Evolutionary conservation across 2,797 vertebrate species (phyloP).

Genomic region (Liasis olivaceus): DNA sequence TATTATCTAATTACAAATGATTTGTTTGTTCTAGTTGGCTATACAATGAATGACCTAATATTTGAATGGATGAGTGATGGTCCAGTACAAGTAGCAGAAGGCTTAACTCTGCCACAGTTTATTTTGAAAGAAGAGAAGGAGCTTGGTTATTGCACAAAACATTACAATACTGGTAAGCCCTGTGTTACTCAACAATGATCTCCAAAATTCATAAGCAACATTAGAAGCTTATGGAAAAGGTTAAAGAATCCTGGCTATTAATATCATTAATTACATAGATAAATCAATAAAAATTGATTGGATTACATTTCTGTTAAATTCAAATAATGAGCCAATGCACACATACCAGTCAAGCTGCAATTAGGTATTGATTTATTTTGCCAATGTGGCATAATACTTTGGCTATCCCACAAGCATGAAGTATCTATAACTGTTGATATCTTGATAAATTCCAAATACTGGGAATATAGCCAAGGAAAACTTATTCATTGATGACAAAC

Average conservation of each 20-base stretch:
- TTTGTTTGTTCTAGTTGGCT: constrained; percentile 85
- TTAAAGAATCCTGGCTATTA: not conserved
- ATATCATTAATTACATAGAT: not conserved
- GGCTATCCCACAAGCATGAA: not conserved
- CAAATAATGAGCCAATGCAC: not conserved
- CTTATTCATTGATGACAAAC: not conserved
- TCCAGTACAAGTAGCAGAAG: constrained; percentile 95
- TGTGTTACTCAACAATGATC: not conserved
- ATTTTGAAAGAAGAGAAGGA: constrained; percentile 96
- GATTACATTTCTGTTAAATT: not conserved
- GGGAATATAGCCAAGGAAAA: not conserved
- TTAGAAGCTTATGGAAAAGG: not conserved
- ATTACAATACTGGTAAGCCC: constrained; percentile 94
- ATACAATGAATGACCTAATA: constrained; percentile 98
- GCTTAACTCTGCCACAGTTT: constrained; percentile 95
- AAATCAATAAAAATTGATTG: not conserved
- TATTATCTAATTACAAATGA: constrained; percentile 48
- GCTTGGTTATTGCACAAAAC: constrained; percentile 96
- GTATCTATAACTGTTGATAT: not conserved
- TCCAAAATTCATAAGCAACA: not conserved
- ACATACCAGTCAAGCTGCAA: not conserved
- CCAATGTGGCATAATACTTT: not conserved
- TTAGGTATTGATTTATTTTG: not conserved
- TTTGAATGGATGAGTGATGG: constrained; percentile 95
- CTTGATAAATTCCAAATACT: not conserved